A percentile compares a stretch with the other conserved stretches of the same genome.
Evolutionary conservation across 2,888 invertebrate genomes (phyloP).

Genomic region (Ceriagrion tenellum): DNA sequence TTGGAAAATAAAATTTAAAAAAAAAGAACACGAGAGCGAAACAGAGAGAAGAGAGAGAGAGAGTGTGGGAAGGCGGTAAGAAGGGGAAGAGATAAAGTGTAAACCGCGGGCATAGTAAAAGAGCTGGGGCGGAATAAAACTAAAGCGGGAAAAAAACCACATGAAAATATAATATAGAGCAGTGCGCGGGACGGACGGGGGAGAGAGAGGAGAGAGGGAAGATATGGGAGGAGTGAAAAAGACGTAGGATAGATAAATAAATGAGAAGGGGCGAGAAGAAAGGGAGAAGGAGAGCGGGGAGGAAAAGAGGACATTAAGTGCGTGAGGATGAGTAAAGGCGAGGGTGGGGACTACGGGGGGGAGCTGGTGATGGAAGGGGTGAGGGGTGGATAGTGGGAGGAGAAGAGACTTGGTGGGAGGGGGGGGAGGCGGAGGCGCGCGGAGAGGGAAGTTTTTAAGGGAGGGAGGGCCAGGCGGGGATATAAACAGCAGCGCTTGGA

Average conservation of each 20-base stretch:
- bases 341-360: not conserved
- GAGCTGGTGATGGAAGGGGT: not conserved
- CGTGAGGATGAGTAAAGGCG: conserved; percentile 16
- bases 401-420: not conserved
- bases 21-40: too few relatives aligned
- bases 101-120: conserved; percentile 30
- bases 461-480: not conserved
- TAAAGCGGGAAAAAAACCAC: not conserved
- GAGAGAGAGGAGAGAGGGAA: not conserved
- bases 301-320: conserved; percentile 30
- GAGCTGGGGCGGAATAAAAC: not conserved
- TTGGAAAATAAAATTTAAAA: conserved; percentile 25
- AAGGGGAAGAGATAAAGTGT: not conserved
- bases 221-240: not conserved
- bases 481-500: conserved; percentile 60
- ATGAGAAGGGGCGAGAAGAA: not conserved
- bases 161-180: conserved; percentile 26
- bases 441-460: not conserved
- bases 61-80: not conserved
- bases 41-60: not conserved
- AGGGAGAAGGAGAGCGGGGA: not conserved
- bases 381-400: not conserved
- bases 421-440: not conserved
- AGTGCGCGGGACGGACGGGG: not conserved
- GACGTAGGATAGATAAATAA: conserved; percentile 2